Percentiles rank a stretch among this genome's conserved stretches.
Evolutionary conservation across 2,888 invertebrate genomes (phyloP).

Genomic region (Pseudococcus longispinus): DNA sequence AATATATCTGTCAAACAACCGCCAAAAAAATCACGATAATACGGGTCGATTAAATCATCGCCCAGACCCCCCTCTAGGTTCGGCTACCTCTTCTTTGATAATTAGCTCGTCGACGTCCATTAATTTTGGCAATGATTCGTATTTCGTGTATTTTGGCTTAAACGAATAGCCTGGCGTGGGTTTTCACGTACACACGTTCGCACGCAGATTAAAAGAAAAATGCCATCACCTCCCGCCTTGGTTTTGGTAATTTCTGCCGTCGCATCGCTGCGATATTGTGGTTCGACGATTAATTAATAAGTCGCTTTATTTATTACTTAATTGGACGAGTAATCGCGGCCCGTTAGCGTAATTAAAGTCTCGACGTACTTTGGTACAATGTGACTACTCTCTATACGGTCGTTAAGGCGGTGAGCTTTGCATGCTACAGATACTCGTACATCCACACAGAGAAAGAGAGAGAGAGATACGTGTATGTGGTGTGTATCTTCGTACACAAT

Average conservation of each 20-base stretch:
- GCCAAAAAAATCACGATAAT: not conserved
- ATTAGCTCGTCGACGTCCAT: not conserved
- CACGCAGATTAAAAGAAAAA: not conserved
- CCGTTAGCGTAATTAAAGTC: constrained; percentile 28
- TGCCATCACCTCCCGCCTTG: not conserved
- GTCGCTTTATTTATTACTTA: constrained; percentile 17
- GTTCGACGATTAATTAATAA: constrained; percentile 31
- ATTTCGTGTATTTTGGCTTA: not conserved
- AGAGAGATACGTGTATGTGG: not conserved
- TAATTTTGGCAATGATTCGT: constrained; percentile 25
- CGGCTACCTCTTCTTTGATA: not conserved
- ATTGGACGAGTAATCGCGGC: constrained; percentile 31
- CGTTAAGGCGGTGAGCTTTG: not conserved
- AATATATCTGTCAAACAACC: not conserved
- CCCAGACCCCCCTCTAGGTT: not conserved
- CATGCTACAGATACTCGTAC: not conserved
- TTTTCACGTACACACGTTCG: not conserved
- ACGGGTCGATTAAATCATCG: not conserved
- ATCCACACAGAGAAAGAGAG: not conserved
- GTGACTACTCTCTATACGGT: constrained; percentile 5
- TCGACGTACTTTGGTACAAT: not conserved
- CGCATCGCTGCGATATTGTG: not conserved
- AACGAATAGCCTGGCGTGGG: not conserved
- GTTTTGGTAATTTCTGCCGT: not conserved
- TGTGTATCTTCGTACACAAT: not conserved